phyloP scores from a whole-genome alignment of 2,797 vertebrate genomes.

The Mustela erminea region DNA sequence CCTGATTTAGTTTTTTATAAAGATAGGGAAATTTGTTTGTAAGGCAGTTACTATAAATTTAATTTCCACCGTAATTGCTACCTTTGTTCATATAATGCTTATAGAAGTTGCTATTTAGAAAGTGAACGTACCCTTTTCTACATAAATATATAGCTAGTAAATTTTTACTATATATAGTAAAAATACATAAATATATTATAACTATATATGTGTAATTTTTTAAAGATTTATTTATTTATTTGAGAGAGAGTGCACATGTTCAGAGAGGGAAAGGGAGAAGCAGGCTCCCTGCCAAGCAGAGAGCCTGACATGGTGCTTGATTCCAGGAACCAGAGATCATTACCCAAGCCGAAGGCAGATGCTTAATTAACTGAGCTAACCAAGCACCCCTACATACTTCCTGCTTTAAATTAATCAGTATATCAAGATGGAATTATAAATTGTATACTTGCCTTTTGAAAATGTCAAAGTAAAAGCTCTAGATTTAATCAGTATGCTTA shows the following conservation, averaged over 20 bases:
- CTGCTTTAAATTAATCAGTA: background rate
- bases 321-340: background rate
- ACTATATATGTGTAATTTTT: background rate
- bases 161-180: no score
- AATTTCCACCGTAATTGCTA: background rate
- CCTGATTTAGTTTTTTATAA: background rate
- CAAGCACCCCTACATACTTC: background rate
- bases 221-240: background rate
- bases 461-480: background rate
- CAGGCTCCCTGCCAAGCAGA: background rate
- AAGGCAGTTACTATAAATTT: constrained; percentile 10
- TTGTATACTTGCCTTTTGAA: background rate
- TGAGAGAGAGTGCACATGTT: background rate
- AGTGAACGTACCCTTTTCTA: background rate
- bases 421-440: background rate
- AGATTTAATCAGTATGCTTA: constrained; percentile 6
- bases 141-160: background rate
- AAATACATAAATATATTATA: background rate
- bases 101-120: background rate
- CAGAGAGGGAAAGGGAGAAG: background rate
- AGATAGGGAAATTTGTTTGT: constrained; percentile 29
- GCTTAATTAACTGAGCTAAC: background rate
- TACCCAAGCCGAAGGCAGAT: background rate
- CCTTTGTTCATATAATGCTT: background rate
- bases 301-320: background rate